Evolutionary conservation across 92 coral and sea anemone genomes (phyloP), one percentile per base, ranked within the genome.

Genomic region (Plumapathes pennacea): DNA sequence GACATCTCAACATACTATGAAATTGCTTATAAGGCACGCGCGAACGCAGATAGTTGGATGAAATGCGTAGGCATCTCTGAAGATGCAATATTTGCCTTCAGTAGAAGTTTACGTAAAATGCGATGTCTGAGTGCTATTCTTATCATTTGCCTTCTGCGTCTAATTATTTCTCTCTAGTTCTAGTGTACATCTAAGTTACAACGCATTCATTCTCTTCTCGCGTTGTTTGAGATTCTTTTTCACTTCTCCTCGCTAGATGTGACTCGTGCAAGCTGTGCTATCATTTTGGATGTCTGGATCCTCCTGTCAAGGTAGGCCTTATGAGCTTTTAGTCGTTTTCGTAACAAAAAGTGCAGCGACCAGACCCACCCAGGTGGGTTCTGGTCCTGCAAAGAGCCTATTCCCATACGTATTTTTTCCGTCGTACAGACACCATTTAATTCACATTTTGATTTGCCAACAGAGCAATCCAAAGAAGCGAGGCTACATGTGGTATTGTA

Each of bases 401-500:
- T n/a, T n/a, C n/a, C n/a, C n/a, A n/a, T n/a, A n/a, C n/a, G n/a
- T n/a, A n/a, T n/a, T n/a, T n/a, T n/a, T n/a, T n/a, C n/a, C n/a
- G n/a, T n/a, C n/a, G 19, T 10, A 12, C 6, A 25, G 15, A 17
- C 22, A 7, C 2, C 33, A 23, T 8, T 54, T 24, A 6, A 25
- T 15, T 46, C 20, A 32, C 25, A 22, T 14, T 47, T 47, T 8
- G 28, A 31, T 43, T 25, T 23, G 32, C 34, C 29, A 22, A 23
- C 51, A 92, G 98, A 46, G 84, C 26, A 92, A 88, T 27, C 98
- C 98, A 29, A 92, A 92, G 83, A 85, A 84, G 18, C 90, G 96
- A 25, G 98, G 98, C 5, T 92, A 92, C 25, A 81, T 82, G 69
- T 92, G 98, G 98, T 89, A 80, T 53, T 92, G 98, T 72, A 92